phyloP scores from a whole-genome alignment of 1,140 invertebrate species.

The Myzus persicae region DNA sequence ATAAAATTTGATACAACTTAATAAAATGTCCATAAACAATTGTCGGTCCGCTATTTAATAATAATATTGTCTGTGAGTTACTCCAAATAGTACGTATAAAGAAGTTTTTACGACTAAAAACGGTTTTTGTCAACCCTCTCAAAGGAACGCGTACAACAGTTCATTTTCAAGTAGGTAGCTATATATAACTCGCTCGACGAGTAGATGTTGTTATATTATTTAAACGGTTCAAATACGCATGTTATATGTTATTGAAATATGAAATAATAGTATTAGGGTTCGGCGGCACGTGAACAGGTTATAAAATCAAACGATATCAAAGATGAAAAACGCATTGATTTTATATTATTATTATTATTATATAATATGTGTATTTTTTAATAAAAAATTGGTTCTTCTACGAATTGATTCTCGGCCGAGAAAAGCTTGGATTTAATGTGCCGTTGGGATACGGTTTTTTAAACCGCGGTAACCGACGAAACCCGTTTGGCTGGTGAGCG shows the following conservation, averaged over 20 bases:
- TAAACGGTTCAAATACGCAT: background rate
- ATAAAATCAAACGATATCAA: background rate
- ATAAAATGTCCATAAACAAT: background rate
- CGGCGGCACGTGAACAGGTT: background rate
- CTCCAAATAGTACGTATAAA: background rate
- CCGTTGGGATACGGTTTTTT: background rate
- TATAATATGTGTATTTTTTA: background rate
- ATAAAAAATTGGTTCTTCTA: background rate
- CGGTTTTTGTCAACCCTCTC: background rate
- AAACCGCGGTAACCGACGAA: background rate
- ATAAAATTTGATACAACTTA: background rate
- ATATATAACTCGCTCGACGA: background rate
- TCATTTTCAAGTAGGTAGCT: background rate
- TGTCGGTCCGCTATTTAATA: background rate
- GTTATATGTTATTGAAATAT: background rate
- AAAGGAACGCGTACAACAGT: background rate
- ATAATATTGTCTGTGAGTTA: background rate
- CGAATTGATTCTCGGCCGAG: background rate
- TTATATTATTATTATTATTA: background rate
- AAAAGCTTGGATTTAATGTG: constrained; percentile 24
- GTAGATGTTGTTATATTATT: background rate
- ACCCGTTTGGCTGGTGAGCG: background rate
- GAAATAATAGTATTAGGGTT: background rate
- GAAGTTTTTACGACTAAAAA: background rate
- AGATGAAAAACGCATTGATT: background rate